Evolutionary conservation across 2,113 vertebrate genomes (phyloP), one percentile per base, ranked within the genome.

Genomic region (Ancistrus triradiatus): DNA sequence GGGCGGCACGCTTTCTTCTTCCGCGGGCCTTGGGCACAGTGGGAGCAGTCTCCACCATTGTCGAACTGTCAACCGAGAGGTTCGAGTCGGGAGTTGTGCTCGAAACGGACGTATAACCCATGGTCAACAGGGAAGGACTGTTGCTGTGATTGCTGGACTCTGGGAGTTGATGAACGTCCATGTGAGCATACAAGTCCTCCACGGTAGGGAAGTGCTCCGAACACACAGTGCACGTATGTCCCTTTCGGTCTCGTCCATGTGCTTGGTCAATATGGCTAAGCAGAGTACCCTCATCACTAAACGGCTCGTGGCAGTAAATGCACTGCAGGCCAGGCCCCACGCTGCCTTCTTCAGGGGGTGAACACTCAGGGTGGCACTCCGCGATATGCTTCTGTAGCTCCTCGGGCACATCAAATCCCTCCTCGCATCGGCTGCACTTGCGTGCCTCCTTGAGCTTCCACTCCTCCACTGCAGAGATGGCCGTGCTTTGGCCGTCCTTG

Each of bases 31-130:
- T 97, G 64, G 94, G 88, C 59, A 95, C 85, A 2, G 93, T 91
- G 1, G 93, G 92, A 9, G 92, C 91, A 0, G 89, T 83, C 77
- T 97, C 95, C 63, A 92, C 91, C 92, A 96, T 93, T 7, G 92
- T 95, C 1, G 93, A 95, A 78, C 96, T 98, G 77, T 98, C 96
- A 33, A 95, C 95, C 0, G 96, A 98, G 66, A 98, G 93, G 77
- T 98, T 98, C 0, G 96, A 98, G 78, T 98, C 96, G 0, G 96
- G 96, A 43, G 96, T 98, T 37, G 96, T 98, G 83, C 96, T 98
- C 2, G 95, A 98, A 73, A 98, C 94, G 0, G 96, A 98, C 50
- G 96, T 97, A 80, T 98, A 97, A 35, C 95, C 95, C 72, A 96
- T 90, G 0, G 95, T 96, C 74, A 97, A 86, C 80, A 97, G 83